These are phyloP conservation scores for Deilephila elpenor DNA, from an alignment of 2,888 invertebrate genomes.

Conservation along the genomic window DNA sequence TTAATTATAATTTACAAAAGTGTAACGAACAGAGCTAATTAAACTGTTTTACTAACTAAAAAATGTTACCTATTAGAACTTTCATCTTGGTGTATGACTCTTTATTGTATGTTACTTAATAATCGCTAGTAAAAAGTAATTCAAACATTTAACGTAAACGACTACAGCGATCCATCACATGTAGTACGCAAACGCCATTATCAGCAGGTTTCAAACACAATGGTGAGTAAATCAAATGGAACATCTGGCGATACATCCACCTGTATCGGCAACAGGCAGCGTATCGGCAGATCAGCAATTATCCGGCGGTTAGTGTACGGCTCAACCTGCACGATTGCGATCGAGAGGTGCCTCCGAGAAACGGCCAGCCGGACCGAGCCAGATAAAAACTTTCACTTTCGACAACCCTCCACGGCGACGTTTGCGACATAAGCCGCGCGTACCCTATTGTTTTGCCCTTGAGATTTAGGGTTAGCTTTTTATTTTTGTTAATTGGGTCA, in stretches of 20 bases:
- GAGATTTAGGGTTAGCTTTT: conserved; percentile 52
- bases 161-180: too few relatives aligned
- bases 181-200: background rate
- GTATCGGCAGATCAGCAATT: conserved; percentile 60
- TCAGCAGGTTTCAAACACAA: background rate
- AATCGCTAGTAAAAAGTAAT: too few relatives aligned
- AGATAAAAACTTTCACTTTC: conserved; percentile 83
- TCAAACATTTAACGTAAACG: too few relatives aligned
- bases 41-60: too few relatives aligned
- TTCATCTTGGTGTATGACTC: too few relatives aligned
- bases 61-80: too few relatives aligned
- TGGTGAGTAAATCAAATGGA: background rate
- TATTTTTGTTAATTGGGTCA: conserved; percentile 44
- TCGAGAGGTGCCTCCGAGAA: conserved; percentile 73
- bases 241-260: conserved; percentile 28
- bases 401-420: conserved; percentile 73
- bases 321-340: conserved; percentile 71
- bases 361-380: conserved; percentile 70
- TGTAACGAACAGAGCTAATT: too few relatives aligned
- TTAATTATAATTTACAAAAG: too few relatives aligned
- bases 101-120: too few relatives aligned
- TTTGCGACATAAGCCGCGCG: conserved; percentile 71
- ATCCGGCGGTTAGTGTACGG: conserved; percentile 51
- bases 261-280: conserved; percentile 29
- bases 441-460: conserved; percentile 73